phyloP scores from a whole-genome alignment of 2,888 invertebrate species.

The Hypsopygia costalis region DNA sequence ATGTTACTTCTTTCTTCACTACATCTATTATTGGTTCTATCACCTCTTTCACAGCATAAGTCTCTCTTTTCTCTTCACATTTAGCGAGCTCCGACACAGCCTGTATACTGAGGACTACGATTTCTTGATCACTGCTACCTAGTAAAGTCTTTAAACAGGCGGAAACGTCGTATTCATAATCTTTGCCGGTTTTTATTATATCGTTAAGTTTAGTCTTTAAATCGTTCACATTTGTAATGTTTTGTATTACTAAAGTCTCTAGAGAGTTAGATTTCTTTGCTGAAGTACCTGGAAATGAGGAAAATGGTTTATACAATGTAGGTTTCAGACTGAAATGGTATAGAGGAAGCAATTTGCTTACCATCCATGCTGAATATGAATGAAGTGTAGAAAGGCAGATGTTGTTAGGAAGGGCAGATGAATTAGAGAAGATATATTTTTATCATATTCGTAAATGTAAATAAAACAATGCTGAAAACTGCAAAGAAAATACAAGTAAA shows the following conservation, averaged over 20 bases:
- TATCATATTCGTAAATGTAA: constrained; percentile 12
- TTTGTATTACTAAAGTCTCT: constrained; percentile 62
- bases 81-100: constrained; percentile 91
- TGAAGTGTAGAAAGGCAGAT: background rate
- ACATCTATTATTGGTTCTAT: constrained; percentile 80
- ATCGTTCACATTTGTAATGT: constrained; percentile 57
- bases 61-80: constrained; percentile 86
- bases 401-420: background rate
- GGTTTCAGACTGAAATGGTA: background rate
- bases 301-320: background rate
- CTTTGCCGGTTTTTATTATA: constrained; percentile 64
- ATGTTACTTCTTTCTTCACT: constrained; percentile 52
- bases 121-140: constrained; percentile 63
- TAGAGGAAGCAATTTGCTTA: constrained; percentile 18
- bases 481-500: constrained; percentile 14
- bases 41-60: constrained; percentile 82
- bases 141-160: constrained; percentile 64
- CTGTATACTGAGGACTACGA: constrained; percentile 82
- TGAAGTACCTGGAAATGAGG: constrained; percentile 44
- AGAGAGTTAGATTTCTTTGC: constrained; percentile 62
- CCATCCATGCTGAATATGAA: constrained; percentile 37
- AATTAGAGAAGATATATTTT: constrained; percentile 1
- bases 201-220: constrained; percentile 67
- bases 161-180: constrained; percentile 68
- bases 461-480: constrained; percentile 12